phyloP scores from a whole-genome alignment of 2,888 invertebrate genomes.

The Caenorhabditis panamensis region DNA sequence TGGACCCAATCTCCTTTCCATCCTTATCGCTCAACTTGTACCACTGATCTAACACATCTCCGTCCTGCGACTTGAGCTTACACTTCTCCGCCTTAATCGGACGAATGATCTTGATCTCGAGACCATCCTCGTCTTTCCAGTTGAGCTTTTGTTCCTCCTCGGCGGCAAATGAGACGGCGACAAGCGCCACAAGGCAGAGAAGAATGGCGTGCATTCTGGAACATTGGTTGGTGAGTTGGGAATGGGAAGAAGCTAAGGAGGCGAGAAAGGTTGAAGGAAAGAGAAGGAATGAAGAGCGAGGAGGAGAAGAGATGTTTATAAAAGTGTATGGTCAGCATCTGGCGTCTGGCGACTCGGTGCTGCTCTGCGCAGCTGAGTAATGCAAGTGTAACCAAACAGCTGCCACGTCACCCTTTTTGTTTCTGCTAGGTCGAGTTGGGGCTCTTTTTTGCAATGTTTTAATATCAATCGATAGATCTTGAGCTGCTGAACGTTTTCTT shows the following conservation, averaged over 20 bases:
- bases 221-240: not conserved
- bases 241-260: constrained; percentile 1
- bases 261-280: not conserved
- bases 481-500: too few species aligned
- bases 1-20: constrained; percentile 80
- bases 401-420: constrained; percentile 45
- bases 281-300: constrained; percentile 9
- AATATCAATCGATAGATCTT: too few species aligned
- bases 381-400: constrained; percentile 43
- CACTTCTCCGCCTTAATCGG: constrained; percentile 80
- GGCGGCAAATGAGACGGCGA: constrained; percentile 35
- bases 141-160: constrained; percentile 77
- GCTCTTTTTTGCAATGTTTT: not conserved
- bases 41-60: constrained; percentile 77
- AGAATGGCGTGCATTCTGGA: constrained; percentile 48
- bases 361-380: constrained; percentile 31
- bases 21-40: constrained; percentile 79
- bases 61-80: constrained; percentile 75
- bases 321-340: constrained; percentile 12
- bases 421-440: not conserved
- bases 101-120: constrained; percentile 79
- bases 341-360: constrained; percentile 39
- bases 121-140: constrained; percentile 79
- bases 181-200: constrained; percentile 35
- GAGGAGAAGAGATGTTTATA: constrained; percentile 36